Evolutionary conservation across 2,888 invertebrate species (phyloP), one percentile per base, ranked within the genome.

Genomic region (Scaptomyza reducta): DNA sequence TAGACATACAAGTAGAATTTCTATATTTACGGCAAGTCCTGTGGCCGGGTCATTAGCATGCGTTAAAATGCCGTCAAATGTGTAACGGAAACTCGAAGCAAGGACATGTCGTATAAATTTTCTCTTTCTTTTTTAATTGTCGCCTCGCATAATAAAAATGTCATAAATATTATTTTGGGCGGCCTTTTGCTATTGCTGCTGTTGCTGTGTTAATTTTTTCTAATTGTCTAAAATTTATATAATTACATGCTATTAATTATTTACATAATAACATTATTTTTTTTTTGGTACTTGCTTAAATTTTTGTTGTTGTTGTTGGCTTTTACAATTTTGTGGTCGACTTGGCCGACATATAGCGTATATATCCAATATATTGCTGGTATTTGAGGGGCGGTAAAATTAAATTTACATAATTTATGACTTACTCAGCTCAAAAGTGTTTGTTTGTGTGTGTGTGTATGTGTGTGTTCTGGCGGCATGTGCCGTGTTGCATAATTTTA

Each of bases 181-280:
- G 31, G 25, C n/a, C n/a, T 40, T 46, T 31, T 14, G 22, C n/a
- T n/a, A n/a, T n/a, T n/a, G 22, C 25, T 57, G 44, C 54, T 50
- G 31, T 49, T 16, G 59, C 33, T 72, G 71, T 85, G 82, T 79
- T 89, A 85, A 87, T 87, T 88, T 89, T 90, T 88, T 84, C 76
- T 85, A 89, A 90, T 89, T 87, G 89, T 79, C 78, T 72, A 74
- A 89, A 90, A 90, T 89, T 89, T 88, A 89, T 80, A 85, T 89
- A 89, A 89, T 89, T 89, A 89, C 83, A 78, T 64, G 74, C 77
- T 79, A 89, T 89, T 90, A 89, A 90, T 90, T 88, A 90, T 90
- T 89, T 78, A 85, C 81, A 87, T 83, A 89, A 86, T 88, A 83
- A 86, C 74, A 71, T 67, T 63, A 65, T 66, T 62, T 57, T 62